Evolutionary conservation across 2,888 invertebrate genomes (phyloP).

Genomic region (Drosophila austrosaltans): DNA sequence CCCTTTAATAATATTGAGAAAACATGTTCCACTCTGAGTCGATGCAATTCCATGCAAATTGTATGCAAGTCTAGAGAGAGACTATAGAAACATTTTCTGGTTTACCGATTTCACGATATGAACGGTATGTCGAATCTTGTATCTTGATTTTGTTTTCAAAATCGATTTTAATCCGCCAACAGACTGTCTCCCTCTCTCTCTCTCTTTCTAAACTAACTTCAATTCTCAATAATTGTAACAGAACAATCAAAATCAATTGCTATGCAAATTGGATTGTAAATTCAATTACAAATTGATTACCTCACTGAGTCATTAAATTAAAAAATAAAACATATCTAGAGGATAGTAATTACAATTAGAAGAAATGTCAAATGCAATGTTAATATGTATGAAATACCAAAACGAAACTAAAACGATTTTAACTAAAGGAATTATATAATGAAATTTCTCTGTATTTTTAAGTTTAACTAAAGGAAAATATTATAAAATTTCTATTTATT

Average conservation of each 20-base stretch:
- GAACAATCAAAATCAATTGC: conserved; percentile 79
- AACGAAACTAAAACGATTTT: too few species aligned
- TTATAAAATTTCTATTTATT: not conserved
- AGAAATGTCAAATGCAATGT: not conserved
- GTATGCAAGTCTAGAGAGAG: conserved; percentile 48
- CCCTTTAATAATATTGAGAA: conserved; percentile 15
- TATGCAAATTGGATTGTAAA: conserved; percentile 79
- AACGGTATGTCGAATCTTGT: conserved; percentile 19
- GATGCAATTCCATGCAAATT: conserved; percentile 69
- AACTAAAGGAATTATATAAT: too few species aligned
- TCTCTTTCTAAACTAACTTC: conserved; percentile 51
- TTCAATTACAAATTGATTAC: conserved; percentile 82
- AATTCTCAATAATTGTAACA: conserved; percentile 71
- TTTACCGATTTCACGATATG: conserved; percentile 21
- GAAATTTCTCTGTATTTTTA: too few species aligned
- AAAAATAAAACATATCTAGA: conserved; percentile 30
- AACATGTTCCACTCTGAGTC: conserved; percentile 42
- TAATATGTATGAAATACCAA: too few species aligned
- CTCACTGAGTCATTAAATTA: conserved; percentile 79
- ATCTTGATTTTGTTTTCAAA: not conserved
- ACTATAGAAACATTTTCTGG: conserved; percentile 14
- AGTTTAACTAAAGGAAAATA: too few species aligned
- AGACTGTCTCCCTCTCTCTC: conserved; percentile 6
- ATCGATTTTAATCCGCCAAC: not conserved
- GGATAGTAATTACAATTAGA: too few species aligned